A percentile compares a stretch with the other conserved stretches of the same genome.
phyloP scores from a whole-genome alignment of 37 sponge, comb jelly and placozoan species.

The Aplysina aerophoba region DNA sequence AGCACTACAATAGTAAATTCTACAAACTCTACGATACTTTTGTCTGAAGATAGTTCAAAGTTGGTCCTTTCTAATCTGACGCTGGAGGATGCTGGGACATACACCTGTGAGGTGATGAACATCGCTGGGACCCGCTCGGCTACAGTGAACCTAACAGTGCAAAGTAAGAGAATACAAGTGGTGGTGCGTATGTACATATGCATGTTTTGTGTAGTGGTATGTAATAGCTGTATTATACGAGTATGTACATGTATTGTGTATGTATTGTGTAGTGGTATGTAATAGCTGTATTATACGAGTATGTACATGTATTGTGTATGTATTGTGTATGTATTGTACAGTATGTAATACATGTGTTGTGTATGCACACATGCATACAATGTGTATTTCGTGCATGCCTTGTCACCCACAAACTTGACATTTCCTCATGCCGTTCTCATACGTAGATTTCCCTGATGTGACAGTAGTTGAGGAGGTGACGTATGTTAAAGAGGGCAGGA shows the following conservation, averaged over 20 bases:
- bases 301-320: no score
- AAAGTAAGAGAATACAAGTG: background rate
- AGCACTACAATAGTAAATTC: background rate
- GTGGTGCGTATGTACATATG: no score
- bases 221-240: no score
- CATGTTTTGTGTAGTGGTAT: no score
- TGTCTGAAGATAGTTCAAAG: no score
- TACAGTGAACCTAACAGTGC: background rate
- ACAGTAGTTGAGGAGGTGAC: background rate
- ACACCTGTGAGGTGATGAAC: slow-evolving; percentile 24
- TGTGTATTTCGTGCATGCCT: background rate
- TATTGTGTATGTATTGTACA: no score
- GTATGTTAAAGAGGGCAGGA: background rate
- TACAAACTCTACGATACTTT: background rate
- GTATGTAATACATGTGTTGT: no score
- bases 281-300: no score
- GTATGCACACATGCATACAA: no score
- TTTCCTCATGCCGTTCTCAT: slow-evolving; percentile 6
- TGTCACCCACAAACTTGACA: background rate
- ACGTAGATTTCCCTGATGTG: background rate
- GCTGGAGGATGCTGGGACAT: slow-evolving; percentile 14
- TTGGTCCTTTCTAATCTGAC: background rate
- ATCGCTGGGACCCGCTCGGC: background rate
- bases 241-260: no score
- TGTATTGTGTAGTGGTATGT: no score